Base-by-base conservation (phyloP, 2,113 vertebrate species). In the Abramis brama region DNA sequence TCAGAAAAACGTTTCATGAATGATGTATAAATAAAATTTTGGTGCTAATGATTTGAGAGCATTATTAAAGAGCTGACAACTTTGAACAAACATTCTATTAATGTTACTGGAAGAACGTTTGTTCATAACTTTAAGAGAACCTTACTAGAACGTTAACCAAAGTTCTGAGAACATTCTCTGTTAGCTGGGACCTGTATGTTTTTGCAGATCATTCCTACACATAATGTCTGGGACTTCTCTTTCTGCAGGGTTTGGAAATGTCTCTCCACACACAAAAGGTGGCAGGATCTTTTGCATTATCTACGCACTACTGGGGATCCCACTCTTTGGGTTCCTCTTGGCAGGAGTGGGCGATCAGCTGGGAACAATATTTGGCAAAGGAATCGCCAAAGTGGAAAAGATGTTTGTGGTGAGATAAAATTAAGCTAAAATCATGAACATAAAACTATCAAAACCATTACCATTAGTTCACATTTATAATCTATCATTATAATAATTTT, bases 241-340 rank as follows among this genome's bases (percentile, higher is more conserved):
- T 93, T 90, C 62, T 82, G 85, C 91, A 99, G 98, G 98, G 47
- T 99, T 99, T 93, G 98, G 98, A 91, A 99, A 99, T 91, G 97
- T 97, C 90, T 98, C 98, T 87, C 98, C 98, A 85, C 97, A 97
- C 90, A 99, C 98, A 83, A 95, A 98, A 95, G 97, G 97, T 71
- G 98, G 98, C 17, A 96, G 98, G 88, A 98, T 99, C 93, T 99
- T 99, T 94, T 99, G 98, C 84, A 98, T 99, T 87, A 96, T 99
- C 90, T 99, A 99, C 88, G 98, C 98, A 88, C 96, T 99, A 92
- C 79, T 99, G 90, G 98, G 98, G 92, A 99, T 99, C 88, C 98
- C 98, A n/a, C 95, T 99, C 2, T 99, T 99, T 91, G 98, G 98
- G 62, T 99, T 99, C 94, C 92, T 99, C 23, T 91, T 99, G 95